These are phyloP conservation scores for Zaprionus gabonicus DNA, from an alignment of 1,140 invertebrate species.

Conservation along the genomic window DNA sequence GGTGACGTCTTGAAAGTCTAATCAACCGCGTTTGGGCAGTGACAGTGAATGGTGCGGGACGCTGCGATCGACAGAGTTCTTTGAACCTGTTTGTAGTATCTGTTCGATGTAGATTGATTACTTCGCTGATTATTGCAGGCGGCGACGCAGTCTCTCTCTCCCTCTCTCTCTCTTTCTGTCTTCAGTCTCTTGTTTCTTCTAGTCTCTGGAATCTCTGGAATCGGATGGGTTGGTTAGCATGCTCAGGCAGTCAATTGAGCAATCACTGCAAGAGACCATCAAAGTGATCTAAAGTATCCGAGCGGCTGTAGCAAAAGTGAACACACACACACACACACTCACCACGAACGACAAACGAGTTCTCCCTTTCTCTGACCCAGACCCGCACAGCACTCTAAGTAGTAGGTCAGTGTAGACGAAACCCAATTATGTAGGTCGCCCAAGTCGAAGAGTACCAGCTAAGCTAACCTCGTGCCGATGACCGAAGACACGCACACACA, in stretches of 20 bases:
- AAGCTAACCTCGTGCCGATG: conserved; percentile 21
- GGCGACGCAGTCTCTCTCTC: background rate
- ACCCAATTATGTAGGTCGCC: conserved; percentile 41
- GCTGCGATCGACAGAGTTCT: conserved; percentile 43
- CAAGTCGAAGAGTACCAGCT: conserved; percentile 25
- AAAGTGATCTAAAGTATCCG: background rate
- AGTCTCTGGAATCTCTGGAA: no score
- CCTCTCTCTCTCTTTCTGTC: background rate
- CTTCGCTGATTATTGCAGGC: conserved; percentile 22
- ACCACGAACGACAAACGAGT: conserved; percentile 36
- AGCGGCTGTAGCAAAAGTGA: conserved; percentile 64
- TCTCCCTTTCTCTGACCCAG: conserved; percentile 79
- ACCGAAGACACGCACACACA: conserved; percentile 8
- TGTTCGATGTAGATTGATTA: conserved; percentile 39
- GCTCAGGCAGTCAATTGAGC: conserved; percentile 41
- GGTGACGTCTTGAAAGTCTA: conserved; percentile 49
- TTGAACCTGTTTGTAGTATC: conserved; percentile 47
- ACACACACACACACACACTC: background rate
- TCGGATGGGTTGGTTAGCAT: background rate
- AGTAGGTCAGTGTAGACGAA: conserved; percentile 63
- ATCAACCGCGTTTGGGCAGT: conserved; percentile 28
- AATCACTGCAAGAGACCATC: conserved; percentile 39
- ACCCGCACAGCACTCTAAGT: conserved; percentile 52
- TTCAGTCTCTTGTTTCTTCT: conserved; percentile 5
- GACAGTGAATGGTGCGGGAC: conserved; percentile 37